Evolutionary conservation across 2,888 invertebrate genomes (phyloP).

Genomic region (Campaea margaritaria): DNA sequence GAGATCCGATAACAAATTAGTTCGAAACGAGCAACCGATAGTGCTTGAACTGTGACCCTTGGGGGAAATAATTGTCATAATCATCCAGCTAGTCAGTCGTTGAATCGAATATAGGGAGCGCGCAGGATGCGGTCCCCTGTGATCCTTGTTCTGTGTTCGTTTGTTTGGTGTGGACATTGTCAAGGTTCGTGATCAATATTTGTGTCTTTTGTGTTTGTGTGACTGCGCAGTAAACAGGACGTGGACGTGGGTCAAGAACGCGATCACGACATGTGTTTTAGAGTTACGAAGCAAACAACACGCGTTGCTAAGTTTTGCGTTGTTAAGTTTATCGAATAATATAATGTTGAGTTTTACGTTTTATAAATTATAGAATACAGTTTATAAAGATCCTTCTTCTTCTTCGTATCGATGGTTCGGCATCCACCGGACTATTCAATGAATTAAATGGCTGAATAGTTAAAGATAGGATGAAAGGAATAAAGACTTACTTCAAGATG

Average conservation of each 20-base stretch:
- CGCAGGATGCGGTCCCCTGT: constrained; percentile 14
- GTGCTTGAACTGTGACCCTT: constrained; percentile 53
- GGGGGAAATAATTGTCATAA: constrained; percentile 14
- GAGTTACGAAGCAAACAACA: no score
- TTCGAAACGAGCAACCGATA: constrained; percentile 47
- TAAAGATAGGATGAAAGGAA: no score
- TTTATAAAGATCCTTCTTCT: no score
- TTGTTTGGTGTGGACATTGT: constrained; percentile 9
- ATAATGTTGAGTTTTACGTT: no score
- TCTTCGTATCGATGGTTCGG: no score
- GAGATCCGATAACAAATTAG: constrained; percentile 50
- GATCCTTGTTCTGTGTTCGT: constrained; percentile 12
- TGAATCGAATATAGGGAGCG: constrained; percentile 3
- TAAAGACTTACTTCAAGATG: no score
- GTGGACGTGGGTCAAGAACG: not conserved
- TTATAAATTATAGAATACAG: no score
- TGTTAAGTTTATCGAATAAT: no score
- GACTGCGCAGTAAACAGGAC: constrained; percentile 5
- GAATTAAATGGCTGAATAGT: no score
- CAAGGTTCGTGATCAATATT: constrained; percentile 32
- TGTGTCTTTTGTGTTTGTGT: constrained; percentile 10
- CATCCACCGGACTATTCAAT: no score
- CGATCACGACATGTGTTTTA: constrained; percentile 1
- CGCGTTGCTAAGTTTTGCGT: constrained; percentile 5
- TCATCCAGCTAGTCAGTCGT: constrained; percentile 9